phyloP scores from a whole-genome alignment of 2,113 vertebrate genomes.

The Oncorhynchus keta region DNA sequence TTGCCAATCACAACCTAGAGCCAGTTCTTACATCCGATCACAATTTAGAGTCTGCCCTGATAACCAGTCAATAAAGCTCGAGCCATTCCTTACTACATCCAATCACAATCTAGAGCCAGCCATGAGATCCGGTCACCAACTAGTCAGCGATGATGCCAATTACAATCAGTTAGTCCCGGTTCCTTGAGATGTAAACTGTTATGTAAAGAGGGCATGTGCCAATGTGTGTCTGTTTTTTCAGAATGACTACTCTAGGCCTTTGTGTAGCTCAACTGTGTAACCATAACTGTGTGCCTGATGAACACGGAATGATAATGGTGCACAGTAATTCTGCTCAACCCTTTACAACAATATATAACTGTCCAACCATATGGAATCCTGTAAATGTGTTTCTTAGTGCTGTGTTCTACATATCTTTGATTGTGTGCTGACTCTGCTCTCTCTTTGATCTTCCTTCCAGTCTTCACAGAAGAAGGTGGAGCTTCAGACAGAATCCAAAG shows the following conservation, averaged over 20 bases:
- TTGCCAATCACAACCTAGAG: not conserved
- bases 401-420: not conserved
- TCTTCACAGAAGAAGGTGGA: conserved; percentile 80
- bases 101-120: conserved; percentile 7
- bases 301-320: too few relatives aligned
- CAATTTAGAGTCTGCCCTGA: conserved; percentile 20
- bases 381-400: not conserved
- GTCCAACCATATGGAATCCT: not conserved
- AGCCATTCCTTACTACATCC: not conserved
- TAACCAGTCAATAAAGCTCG: not conserved
- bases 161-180: too few relatives aligned
- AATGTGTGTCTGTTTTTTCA: not conserved
- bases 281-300: too few relatives aligned
- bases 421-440: not conserved
- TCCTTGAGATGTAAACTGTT: too few relatives aligned
- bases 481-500: conserved; percentile 78
- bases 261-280: too few relatives aligned
- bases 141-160: conserved; percentile 26
- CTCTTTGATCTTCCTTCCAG: not conserved
- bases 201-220: not conserved
- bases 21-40: not conserved
- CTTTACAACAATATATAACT: too few relatives aligned
- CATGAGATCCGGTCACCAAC: conserved; percentile 43
- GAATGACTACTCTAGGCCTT: too few relatives aligned
- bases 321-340: too few relatives aligned